Conservation (phyloP, 2,797 vertebrate species). For the Salarias fasciatus region DNA sequence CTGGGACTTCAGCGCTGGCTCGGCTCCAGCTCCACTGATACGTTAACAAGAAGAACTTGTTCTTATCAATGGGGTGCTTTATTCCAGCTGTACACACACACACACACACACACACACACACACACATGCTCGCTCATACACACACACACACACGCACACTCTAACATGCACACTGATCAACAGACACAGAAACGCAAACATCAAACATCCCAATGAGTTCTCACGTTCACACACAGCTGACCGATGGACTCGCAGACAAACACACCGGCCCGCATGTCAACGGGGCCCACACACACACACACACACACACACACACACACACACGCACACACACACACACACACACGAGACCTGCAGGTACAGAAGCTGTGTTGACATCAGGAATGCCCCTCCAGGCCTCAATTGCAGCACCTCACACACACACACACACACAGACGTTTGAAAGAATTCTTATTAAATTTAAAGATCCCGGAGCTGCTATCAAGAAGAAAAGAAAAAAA, state of each 20-base stretch:
- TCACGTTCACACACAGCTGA: slow-evolving; percentile 19
- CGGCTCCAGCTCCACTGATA: slow-evolving; percentile 76
- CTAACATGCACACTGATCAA: slow-evolving; percentile 43
- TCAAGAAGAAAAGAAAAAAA: no score
- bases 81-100: slow-evolving; percentile 73
- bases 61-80: slow-evolving; percentile 84
- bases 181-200: slow-evolving; percentile 55
- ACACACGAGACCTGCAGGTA: slow-evolving; percentile 18
- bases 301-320: slow-evolving; percentile 27
- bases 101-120: slow-evolving; percentile 31
- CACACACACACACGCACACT: slow-evolving; percentile 26
- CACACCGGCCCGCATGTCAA: no score
- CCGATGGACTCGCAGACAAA: background rate
- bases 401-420: slow-evolving; percentile 39
- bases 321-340: slow-evolving; percentile 10
- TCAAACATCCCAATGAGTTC: slow-evolving; percentile 56
- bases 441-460: no score
- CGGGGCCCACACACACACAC: slow-evolving; percentile 17
- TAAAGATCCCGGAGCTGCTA: no score
- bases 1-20: slow-evolving; percentile 68
- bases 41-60: slow-evolving; percentile 86
- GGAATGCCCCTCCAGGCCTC: slow-evolving; percentile 50
- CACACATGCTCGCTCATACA: slow-evolving; percentile 27
- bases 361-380: slow-evolving; percentile 58
- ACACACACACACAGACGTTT: slow-evolving; percentile 48